Percentiles rank a stretch among this genome's conserved stretches.
phyloP scores from a whole-genome alignment of 2,797 vertebrate species.

The Coccyzus lansbergi region DNA sequence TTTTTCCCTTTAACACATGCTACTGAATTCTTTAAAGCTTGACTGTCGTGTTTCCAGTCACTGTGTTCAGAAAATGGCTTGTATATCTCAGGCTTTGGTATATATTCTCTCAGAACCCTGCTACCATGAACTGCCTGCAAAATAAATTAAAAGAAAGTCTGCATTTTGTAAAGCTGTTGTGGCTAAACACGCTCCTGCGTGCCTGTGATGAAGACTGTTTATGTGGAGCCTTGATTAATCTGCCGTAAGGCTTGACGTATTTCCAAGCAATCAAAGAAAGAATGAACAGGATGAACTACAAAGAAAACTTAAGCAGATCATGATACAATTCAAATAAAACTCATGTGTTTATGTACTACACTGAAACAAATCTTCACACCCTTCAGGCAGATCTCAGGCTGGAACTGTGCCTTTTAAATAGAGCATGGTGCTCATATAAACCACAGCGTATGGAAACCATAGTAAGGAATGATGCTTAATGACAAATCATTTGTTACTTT shows the following conservation, averaged over 20 bases:
- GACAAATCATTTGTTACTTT: not conserved
- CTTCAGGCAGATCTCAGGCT: not conserved
- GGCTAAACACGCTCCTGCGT: not conserved
- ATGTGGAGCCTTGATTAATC: not conserved
- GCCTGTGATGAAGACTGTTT: not conserved
- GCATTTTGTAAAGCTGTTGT: not conserved
- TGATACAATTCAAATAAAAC: not conserved
- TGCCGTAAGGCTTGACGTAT: not conserved
- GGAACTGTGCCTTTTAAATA: not conserved
- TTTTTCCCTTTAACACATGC: fast-evolving
- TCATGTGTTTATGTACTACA: not conserved
- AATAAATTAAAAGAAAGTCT: not conserved
- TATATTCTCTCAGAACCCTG: not conserved
- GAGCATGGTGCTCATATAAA: not conserved
- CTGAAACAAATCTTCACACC: not conserved
- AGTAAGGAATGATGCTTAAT: not conserved
- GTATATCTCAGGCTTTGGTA: not conserved
- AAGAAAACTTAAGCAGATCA: not conserved
- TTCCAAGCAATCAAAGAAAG: not conserved
- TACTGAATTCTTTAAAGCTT: not conserved
- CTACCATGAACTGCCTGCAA: not conserved
- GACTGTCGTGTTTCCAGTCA: not conserved
- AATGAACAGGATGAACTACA: not conserved
- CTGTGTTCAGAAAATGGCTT: too few species aligned
- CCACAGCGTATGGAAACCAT: not conserved